Base-by-base conservation (phyloP, 2,113 vertebrate species). In the Siniperca chuatsi region DNA sequence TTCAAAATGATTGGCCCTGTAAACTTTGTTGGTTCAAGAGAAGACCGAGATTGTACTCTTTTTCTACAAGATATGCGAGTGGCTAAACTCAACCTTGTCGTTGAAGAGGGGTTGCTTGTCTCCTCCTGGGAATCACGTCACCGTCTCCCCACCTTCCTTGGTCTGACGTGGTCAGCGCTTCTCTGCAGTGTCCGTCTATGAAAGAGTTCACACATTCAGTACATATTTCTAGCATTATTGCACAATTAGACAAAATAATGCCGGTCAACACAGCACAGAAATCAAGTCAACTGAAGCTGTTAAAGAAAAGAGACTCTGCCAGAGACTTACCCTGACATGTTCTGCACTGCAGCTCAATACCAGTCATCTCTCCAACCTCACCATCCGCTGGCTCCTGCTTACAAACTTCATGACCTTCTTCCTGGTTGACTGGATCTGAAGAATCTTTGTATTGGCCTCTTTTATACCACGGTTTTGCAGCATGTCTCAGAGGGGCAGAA, bases 101-200 rank as follows among this genome's bases (percentile, higher is more conserved):
- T 35, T 91, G 92, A 58, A 78, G 82, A 66, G 89, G 57, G 2
- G 67, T 33, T 2, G 83, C 62, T 50, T 25, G 85, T 90, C 90
- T 93, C 74, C 92, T 83, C 77, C 86, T 88, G 75, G 83, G 88
- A 67, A 92, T 84, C 23, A 71, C 67, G 1, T 89, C 85, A 1
- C 65, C 74, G 3, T 88, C 87, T 1, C 77, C 89, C 91, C 93
- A 91, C 70, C 90, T 69, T 58, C 82, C 44, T 13, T 86, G 92
- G 16, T 93, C 93, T 0, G 86, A 57, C 3, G 37, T 12, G 50
- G 75, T 75, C 62, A 83, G 5, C 0, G 87, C 77, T 0, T 88
- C 86, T 85, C 90, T 87, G 86, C 84, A 92, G 65, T 78, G 78
- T 60, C 87, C 23, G 35, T 95, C 95, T 96, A 50, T 25, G 5